These are phyloP conservation scores for Cryptotermes secundus DNA, from an alignment of 1,140 invertebrate genomes.

Conservation along the genomic window DNA sequence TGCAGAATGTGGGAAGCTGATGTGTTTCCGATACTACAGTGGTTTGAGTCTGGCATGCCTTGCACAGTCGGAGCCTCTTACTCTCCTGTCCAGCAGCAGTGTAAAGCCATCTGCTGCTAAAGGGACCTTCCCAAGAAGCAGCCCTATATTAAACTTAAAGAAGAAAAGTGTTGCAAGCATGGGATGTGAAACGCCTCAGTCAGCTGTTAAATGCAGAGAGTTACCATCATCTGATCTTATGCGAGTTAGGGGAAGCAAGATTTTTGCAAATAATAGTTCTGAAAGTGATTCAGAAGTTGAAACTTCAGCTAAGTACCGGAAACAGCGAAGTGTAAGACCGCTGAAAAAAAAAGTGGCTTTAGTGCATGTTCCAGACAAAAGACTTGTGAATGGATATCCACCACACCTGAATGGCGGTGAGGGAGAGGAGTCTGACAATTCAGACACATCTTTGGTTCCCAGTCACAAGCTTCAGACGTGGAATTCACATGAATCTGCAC, in stretches of 20 bases:
- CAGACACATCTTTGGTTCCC: conserved; percentile 11
- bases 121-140: background rate
- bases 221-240: background rate
- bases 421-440: conserved; percentile 40
- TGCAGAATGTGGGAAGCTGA: conserved; percentile 49
- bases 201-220: background rate
- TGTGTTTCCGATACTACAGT: conserved; percentile 55
- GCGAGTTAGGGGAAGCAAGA: background rate
- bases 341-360: conserved; percentile 28
- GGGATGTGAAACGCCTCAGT: background rate
- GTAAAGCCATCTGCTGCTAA: too few relatives aligned
- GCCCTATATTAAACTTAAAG: background rate
- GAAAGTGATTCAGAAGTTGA: conserved; percentile 44
- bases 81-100: background rate
- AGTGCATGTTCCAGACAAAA: background rate
- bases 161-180: background rate
- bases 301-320: conserved; percentile 34
- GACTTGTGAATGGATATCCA: conserved; percentile 26
- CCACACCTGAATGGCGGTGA: conserved; percentile 32
- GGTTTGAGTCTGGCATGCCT: conserved; percentile 49
- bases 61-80: conserved; percentile 51
- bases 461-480: conserved; percentile 41
- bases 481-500: conserved; percentile 44
- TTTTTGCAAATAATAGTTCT: conserved; percentile 39
- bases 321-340: conserved; percentile 38